These are phyloP conservation scores for Myotis findleyi DNA, from an alignment of 2,797 vertebrate species.

Conservation along the genomic window DNA sequence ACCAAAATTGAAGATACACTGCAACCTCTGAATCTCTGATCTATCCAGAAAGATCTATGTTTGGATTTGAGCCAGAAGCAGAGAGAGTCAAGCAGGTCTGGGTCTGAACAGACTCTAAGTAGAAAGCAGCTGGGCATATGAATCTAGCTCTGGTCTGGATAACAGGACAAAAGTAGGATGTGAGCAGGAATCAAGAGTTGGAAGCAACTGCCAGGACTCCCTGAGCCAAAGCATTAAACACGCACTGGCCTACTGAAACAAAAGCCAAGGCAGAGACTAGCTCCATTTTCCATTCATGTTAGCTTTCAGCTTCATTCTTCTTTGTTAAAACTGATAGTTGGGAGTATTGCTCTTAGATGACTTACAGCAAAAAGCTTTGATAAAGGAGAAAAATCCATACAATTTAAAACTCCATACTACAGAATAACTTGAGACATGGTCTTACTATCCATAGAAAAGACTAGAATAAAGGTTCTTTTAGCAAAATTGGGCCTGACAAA, in stretches of 20 bases:
- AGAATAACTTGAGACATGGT: background rate
- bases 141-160: background rate
- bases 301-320: background rate
- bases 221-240: background rate
- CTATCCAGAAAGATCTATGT: background rate
- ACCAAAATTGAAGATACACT: background rate
- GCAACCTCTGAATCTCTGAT: background rate
- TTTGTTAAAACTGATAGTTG: background rate
- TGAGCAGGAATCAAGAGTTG: background rate
- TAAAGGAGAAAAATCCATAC: background rate
- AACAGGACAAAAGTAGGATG: background rate
- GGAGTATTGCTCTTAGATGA: background rate
- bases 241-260: background rate
- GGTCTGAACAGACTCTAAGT: background rate
- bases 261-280: background rate
- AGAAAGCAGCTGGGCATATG: background rate
- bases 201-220: background rate
- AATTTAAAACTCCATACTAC: background rate
- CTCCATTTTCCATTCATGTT: background rate
- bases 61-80: background rate
- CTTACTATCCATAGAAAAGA: background rate
- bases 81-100: background rate
- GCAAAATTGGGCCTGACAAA: slow-evolving; percentile 2
- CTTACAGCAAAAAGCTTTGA: background rate
- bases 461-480: background rate